Percentiles rank a stretch among this genome's conserved stretches.
Conservation (phyloP, 2,113 vertebrate species). For the Xiphophorus couchianus region DNA sequence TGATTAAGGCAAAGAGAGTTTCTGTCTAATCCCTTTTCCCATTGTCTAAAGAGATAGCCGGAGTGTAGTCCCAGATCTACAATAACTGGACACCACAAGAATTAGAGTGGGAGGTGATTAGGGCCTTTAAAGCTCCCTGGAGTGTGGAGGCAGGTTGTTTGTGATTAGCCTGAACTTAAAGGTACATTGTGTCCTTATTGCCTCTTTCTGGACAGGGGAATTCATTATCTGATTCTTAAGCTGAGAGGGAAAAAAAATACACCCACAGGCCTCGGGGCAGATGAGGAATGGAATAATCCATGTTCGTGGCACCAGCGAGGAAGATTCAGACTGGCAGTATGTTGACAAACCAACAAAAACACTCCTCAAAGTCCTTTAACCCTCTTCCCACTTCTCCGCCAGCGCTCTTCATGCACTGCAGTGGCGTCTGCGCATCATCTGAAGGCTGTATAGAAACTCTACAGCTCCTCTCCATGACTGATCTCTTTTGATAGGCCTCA, state of each 20-base stretch:
- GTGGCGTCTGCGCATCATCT: conserved; percentile 49
- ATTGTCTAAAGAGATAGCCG: conserved; percentile 59
- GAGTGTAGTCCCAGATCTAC: conserved; percentile 62
- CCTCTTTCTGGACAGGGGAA: conserved; percentile 51
- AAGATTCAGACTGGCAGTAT: conserved; percentile 33
- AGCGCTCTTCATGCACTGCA: conserved; percentile 53
- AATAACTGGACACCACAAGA: conserved; percentile 61
- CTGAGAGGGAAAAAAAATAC: not conserved
- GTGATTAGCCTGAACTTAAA: conserved; percentile 71
- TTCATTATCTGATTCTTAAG: conserved; percentile 62
- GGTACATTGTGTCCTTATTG: conserved; percentile 64
- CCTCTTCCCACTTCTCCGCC: conserved; percentile 52
- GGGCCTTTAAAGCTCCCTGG: conserved; percentile 70
- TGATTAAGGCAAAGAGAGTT: conserved; percentile 68
- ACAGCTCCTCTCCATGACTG: conserved; percentile 70
- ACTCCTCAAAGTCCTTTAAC: conserved; percentile 62
- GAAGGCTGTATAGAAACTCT: conserved; percentile 79
- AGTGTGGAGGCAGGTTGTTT: conserved; percentile 64
- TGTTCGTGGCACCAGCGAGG: conserved; percentile 24
- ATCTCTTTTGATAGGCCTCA: conserved; percentile 85
- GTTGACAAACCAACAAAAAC: conserved; percentile 60
- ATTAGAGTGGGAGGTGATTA: conserved; percentile 72
- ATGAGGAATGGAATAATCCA: conserved; percentile 41
- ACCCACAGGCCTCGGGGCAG: conserved; percentile 28
- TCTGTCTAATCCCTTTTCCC: conserved; percentile 70